phyloP scores from a whole-genome alignment of 2,888 invertebrate species.

The Meiosimyza decipiens region DNA sequence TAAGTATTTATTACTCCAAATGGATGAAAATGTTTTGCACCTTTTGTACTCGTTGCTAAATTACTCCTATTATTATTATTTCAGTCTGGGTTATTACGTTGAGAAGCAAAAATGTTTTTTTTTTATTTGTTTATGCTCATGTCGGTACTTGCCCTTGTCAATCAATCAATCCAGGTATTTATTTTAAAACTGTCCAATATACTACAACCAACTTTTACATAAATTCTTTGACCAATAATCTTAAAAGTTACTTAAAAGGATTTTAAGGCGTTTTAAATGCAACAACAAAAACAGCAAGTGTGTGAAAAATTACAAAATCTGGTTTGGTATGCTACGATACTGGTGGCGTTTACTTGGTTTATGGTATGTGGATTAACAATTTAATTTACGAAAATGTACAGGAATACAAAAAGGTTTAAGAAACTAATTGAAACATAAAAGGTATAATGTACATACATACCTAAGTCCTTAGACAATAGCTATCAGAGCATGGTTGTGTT shows the following conservation, averaged over 20 bases:
- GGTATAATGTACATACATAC: no score
- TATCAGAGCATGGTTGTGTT: slow-evolving; percentile 4
- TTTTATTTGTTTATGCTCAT: slow-evolving; percentile 8
- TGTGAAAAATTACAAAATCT: slow-evolving; percentile 29
- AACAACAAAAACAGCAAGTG: slow-evolving; percentile 26
- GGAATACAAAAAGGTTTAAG: slow-evolving; percentile 2
- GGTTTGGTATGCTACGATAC: slow-evolving; percentile 27
- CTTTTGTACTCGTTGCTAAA: not conserved
- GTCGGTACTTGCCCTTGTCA: no score
- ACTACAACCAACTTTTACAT: slow-evolving; percentile 24
- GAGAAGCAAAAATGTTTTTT: slow-evolving; percentile 46
- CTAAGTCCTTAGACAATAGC: not conserved
- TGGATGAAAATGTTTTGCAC: no score
- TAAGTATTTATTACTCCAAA: no score
- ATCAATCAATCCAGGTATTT: slow-evolving; percentile 27
- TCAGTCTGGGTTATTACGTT: slow-evolving; percentile 26
- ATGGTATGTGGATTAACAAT: slow-evolving; percentile 7
- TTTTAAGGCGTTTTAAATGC: slow-evolving; percentile 37
- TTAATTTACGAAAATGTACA: slow-evolving; percentile 3
- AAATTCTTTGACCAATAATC: slow-evolving; percentile 40
- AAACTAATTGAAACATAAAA: no score
- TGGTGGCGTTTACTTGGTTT: slow-evolving; percentile 26
- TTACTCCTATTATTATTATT: not conserved
- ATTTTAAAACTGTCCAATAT: slow-evolving; percentile 16
- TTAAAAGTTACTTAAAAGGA: slow-evolving; percentile 43